These are phyloP conservation scores for Tribolium freemani DNA, from an alignment of 2,888 invertebrate genomes.

Conservation along the genomic window DNA sequence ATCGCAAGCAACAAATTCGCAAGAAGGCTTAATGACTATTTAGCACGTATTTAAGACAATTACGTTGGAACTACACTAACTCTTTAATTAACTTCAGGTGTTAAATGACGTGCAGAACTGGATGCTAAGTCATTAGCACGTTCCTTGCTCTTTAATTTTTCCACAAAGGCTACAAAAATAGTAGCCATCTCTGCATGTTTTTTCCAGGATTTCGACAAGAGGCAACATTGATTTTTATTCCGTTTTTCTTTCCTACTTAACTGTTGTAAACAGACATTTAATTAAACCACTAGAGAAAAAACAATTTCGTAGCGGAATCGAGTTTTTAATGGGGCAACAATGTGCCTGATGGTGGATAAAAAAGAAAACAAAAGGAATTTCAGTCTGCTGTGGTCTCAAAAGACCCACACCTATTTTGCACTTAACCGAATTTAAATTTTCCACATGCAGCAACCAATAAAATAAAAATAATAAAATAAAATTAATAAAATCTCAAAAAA, in stretches of 20 bases:
- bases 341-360: not conserved
- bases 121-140: not conserved
- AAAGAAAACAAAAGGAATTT: not conserved
- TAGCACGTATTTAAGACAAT: not conserved
- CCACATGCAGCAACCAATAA: no score
- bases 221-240: no score
- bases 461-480: no score
- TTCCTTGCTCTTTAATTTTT: no score
- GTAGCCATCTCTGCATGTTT: not conserved
- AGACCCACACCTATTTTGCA: not conserved
- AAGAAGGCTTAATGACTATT: not conserved
- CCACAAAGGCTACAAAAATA: not conserved
- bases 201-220: not conserved
- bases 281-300: not conserved
- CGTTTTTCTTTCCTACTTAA: not conserved
- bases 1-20: not conserved
- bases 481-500: no score
- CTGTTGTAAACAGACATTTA: not conserved
- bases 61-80: not conserved
- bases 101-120: not conserved
- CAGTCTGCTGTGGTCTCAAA: not conserved
- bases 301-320: not conserved
- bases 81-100: not conserved
- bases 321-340: not conserved
- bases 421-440: no score